phyloP scores from a whole-genome alignment of 2,888 invertebrate genomes.

The Phaedon cochleariae region DNA sequence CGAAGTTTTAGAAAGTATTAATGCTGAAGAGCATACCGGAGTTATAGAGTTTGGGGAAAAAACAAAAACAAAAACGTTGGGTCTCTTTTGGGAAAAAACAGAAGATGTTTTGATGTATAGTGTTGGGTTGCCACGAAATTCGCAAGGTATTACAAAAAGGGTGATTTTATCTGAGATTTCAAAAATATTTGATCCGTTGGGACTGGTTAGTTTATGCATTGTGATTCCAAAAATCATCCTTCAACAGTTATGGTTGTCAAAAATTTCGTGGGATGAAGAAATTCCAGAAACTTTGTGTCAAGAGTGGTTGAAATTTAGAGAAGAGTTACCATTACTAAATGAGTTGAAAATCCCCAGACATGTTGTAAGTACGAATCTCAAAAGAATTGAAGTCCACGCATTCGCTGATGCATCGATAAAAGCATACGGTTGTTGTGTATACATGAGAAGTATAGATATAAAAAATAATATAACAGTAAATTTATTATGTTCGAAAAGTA shows the following conservation, averaged over 20 bases:
- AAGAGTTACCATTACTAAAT: background rate
- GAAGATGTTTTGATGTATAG: background rate
- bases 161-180: too few species aligned
- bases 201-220: too few species aligned
- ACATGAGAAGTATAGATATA: background rate
- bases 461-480: background rate
- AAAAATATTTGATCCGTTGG: too few species aligned
- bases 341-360: background rate
- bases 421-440: too few species aligned
- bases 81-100: background rate
- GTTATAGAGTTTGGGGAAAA: background rate
- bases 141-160: too few species aligned
- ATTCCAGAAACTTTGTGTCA: background rate
- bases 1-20: background rate
- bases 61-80: slow-evolving; percentile 1
- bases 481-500: background rate
- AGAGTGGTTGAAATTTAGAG: background rate
- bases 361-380: background rate
- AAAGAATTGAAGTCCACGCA: background rate
- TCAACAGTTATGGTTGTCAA: slow-evolving; percentile 26
- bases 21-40: too few species aligned
- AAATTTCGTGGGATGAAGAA: slow-evolving; percentile 29
- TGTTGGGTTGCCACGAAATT: too few species aligned
- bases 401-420: background rate
- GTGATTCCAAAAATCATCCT: too few species aligned